These are phyloP conservation scores for Stichodactyla mertensii DNA, from an alignment of 64 coral and sea anemone genomes.

Conservation along the genomic window DNA sequence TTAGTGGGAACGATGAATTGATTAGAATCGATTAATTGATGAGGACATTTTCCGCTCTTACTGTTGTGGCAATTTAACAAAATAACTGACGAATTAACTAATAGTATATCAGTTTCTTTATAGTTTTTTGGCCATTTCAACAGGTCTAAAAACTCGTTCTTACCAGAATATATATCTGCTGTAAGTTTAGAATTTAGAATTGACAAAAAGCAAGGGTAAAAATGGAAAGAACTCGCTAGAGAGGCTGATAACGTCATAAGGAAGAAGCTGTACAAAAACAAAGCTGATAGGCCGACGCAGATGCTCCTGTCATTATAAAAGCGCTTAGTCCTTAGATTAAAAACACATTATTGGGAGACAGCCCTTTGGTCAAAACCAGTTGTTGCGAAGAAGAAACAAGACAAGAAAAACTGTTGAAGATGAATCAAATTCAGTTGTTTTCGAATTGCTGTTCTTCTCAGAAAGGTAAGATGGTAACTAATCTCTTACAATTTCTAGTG, in stretches of 20 bases:
- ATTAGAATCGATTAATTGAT: neutral
- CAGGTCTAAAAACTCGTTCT: neutral
- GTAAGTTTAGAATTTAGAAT: neutral
- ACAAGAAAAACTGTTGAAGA: neutral
- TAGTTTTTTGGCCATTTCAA: neutral
- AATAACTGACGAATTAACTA: neutral
- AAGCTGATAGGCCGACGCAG: neutral
- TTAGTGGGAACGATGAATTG: neutral
- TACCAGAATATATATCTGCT: neutral
- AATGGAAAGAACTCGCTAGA: no score
- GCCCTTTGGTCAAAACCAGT: neutral
- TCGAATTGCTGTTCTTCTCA: neutral
- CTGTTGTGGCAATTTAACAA: neutral
- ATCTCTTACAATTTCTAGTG: neutral
- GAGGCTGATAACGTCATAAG: neutral
- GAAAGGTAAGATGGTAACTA: neutral
- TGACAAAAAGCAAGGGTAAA: neutral
- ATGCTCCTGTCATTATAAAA: neutral
- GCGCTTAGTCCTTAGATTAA: neutral
- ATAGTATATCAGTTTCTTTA: neutral
- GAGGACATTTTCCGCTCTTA: neutral
- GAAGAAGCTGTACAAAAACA: neutral
- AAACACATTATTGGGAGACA: neutral
- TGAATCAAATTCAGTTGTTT: conserved; percentile 3
- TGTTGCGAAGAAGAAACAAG: neutral